phyloP scores from a whole-genome alignment of 2,888 invertebrate genomes.

The Camponotus fellah region DNA sequence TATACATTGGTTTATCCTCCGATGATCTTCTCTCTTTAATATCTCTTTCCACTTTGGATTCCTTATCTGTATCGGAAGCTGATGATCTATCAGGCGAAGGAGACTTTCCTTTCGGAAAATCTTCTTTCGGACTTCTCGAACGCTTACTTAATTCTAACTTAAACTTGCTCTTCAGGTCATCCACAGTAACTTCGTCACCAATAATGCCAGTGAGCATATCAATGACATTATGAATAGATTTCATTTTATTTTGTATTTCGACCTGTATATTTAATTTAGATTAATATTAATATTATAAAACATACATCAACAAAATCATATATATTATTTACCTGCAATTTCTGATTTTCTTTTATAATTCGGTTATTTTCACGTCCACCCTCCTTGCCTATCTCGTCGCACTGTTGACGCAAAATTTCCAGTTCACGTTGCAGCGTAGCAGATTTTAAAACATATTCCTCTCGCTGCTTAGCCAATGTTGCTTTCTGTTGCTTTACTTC shows the following conservation, averaged over 20 bases:
- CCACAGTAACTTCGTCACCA: conserved; percentile 89
- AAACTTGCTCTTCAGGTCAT: conserved; percentile 84
- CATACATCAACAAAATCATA: neutral
- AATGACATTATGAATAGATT: conserved; percentile 94
- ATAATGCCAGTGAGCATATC: conserved; percentile 95
- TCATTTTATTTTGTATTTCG: conserved; percentile 92
- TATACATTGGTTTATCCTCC: conserved; percentile 88
- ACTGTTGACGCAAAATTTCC: conserved; percentile 92
- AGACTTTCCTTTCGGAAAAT: conserved; percentile 81
- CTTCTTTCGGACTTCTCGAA: conserved; percentile 83
- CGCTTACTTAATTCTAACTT: conserved; percentile 80
- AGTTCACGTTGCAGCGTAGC: conserved; percentile 92
- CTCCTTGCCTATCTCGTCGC: conserved; percentile 91
- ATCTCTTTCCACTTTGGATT: conserved; percentile 78
- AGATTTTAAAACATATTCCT: conserved; percentile 93
- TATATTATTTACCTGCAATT: conserved; percentile 91
- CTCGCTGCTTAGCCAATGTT: conserved; percentile 92
- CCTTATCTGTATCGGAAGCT: conserved; percentile 81
- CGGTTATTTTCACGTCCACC: conserved; percentile 92
- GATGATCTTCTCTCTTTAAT: conserved; percentile 74
- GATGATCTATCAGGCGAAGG: conserved; percentile 78
- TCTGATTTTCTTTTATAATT: conserved; percentile 94
- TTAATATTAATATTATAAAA: neutral
- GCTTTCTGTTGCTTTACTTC: conserved; percentile 94
- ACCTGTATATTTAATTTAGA: conserved; percentile 86